Conservation (phyloP, 2,113 vertebrate species). For the Pyxicephalus adspersus region DNA sequence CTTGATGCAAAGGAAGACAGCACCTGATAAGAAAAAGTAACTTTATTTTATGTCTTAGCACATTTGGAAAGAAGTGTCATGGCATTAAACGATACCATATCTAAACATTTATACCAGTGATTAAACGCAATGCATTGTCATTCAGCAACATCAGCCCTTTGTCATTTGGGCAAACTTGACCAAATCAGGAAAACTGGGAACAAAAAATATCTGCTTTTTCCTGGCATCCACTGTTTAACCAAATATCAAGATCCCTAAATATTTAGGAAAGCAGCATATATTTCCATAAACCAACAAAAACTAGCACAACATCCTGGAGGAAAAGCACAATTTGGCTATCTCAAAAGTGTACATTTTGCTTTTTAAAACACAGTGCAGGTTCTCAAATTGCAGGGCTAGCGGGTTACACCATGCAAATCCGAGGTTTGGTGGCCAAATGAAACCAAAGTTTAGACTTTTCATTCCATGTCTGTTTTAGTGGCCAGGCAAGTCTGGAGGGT, state of each 20-base stretch:
- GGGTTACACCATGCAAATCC: background rate
- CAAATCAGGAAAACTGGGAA: conserved; percentile 61
- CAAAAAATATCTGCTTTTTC: background rate
- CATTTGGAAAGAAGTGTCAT: conserved; percentile 71
- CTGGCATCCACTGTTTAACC: conserved; percentile 63
- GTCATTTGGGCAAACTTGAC: conserved; percentile 64
- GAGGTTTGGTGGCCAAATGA: background rate
- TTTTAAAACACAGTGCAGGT: background rate
- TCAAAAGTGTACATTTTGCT: background rate
- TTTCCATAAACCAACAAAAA: conserved; percentile 70
- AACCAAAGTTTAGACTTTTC: background rate
- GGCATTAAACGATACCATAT: conserved; percentile 75
- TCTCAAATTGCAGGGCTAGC: background rate
- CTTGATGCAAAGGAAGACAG: background rate
- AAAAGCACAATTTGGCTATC: background rate
- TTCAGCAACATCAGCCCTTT: conserved; percentile 68
- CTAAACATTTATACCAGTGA: conserved; percentile 70
- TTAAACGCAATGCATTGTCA: conserved; percentile 73
- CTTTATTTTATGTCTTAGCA: conserved; percentile 87
- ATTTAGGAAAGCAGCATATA: conserved; percentile 69
- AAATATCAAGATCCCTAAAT: conserved; percentile 67
- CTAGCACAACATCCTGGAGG: conserved; percentile 17
- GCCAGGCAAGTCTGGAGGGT: background rate
- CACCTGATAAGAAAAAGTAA: conserved; percentile 59
- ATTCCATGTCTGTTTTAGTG: background rate